Percentiles rank a stretch among this genome's conserved stretches.
Conservation (phyloP, 1,140 invertebrate genomes). For the Atta texana region DNA sequence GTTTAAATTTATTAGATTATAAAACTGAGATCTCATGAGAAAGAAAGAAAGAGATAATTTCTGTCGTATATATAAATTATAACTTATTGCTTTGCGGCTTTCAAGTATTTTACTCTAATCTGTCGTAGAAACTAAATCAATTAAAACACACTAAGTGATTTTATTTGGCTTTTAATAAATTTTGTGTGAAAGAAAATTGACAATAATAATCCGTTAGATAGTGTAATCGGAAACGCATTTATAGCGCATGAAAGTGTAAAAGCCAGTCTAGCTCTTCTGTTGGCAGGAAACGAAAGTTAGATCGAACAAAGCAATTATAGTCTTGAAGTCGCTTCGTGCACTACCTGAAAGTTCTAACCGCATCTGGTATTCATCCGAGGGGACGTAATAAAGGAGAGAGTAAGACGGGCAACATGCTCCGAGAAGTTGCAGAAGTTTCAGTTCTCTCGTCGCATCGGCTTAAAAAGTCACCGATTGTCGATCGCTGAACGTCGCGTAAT, state of each 20-base stretch:
- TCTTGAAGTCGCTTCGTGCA: constrained; percentile 73
- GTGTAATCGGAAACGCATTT: constrained; percentile 63
- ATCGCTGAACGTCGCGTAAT: constrained; percentile 61
- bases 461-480: constrained; percentile 75
- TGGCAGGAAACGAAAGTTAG: constrained; percentile 74
- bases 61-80: not conserved
- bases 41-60: not conserved
- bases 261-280: constrained; percentile 58
- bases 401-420: constrained; percentile 69
- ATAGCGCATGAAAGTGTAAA: constrained; percentile 68
- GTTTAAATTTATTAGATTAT: constrained; percentile 22
- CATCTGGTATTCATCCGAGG: constrained; percentile 78
- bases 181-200: constrained; percentile 44
- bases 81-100: not conserved
- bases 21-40: not conserved
- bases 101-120: not conserved
- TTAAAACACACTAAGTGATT: not conserved
- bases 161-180: constrained; percentile 40
- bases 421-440: constrained; percentile 70
- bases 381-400: constrained; percentile 77
- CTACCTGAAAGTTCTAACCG: constrained; percentile 77
- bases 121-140: not conserved
- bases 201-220: constrained; percentile 67
- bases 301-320: constrained; percentile 78
- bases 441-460: constrained; percentile 54